phyloP scores from a whole-genome alignment of 2,113 vertebrate species.

The Tretioscincus oriximinensis region DNA sequence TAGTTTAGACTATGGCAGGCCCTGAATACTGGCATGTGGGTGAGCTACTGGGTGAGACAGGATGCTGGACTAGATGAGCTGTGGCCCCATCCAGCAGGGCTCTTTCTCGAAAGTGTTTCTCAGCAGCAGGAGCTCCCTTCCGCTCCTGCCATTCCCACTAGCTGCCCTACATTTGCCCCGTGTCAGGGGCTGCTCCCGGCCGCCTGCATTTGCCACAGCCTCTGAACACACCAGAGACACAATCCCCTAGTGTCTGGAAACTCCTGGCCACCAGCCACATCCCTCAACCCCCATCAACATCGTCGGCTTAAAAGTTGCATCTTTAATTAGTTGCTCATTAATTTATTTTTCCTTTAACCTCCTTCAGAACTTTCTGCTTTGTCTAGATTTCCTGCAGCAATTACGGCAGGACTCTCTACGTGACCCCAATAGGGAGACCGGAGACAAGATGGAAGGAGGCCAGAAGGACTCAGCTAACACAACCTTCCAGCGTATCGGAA shows the following conservation, averaged over 20 bases:
- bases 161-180: slow-evolving; percentile 25
- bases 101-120: not conserved
- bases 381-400: slow-evolving; percentile 22
- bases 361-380: slow-evolving; percentile 34
- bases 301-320: no score
- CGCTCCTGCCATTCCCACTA: slow-evolving; percentile 26
- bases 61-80: no score
- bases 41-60: no score
- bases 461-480: not conserved
- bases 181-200: slow-evolving; percentile 31
- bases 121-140: not conserved
- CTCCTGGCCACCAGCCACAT: slow-evolving; percentile 4
- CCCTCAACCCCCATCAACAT: slow-evolving; percentile 42
- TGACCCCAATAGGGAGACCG: not conserved
- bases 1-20: no score
- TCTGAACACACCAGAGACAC: slow-evolving; percentile 44
- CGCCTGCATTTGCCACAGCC: slow-evolving; percentile 47
- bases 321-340: slow-evolving; percentile 52
- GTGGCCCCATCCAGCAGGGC: no score
- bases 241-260: slow-evolving; percentile 25
- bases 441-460: no score
- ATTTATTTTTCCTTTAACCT: not conserved
- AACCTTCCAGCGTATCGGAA: no score
- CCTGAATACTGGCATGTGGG: no score
- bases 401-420: slow-evolving; percentile 4